Conservation (phyloP, 35 echinoderm and acorn worm species). For the Diadema setosum region DNA sequence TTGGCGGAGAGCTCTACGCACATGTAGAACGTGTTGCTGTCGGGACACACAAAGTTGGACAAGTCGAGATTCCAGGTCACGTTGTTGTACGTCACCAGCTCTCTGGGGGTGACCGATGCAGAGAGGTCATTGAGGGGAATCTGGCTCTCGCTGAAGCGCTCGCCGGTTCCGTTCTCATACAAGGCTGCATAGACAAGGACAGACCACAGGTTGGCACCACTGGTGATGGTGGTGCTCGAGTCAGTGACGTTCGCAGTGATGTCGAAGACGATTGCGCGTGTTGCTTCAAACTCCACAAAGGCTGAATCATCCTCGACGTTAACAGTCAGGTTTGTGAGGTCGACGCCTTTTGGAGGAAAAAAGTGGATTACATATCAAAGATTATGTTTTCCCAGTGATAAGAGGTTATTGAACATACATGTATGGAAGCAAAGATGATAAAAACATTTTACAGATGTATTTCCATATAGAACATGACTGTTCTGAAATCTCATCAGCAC, state of each 20-base stretch:
- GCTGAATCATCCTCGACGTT: background rate
- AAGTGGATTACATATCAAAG: no score
- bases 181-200: background rate
- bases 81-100: background rate
- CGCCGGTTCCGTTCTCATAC: background rate
- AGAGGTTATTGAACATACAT: no score
- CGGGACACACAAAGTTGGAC: background rate
- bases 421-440: no score
- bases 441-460: no score
- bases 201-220: background rate
- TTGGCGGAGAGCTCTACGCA: conserved; percentile 2
- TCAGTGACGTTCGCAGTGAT: background rate
- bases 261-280: background rate
- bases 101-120: background rate
- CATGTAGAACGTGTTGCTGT: background rate
- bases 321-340: no score
- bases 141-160: background rate
- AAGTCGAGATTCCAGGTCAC: background rate
- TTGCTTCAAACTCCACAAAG: background rate
- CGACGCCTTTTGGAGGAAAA: no score
- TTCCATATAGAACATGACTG: no score
- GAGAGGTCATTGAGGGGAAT: background rate
- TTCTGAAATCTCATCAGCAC: no score
- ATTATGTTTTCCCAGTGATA: no score
- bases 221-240: background rate